phyloP scores from a whole-genome alignment of 2,797 vertebrate species.

The Leptodactylus fallax region DNA sequence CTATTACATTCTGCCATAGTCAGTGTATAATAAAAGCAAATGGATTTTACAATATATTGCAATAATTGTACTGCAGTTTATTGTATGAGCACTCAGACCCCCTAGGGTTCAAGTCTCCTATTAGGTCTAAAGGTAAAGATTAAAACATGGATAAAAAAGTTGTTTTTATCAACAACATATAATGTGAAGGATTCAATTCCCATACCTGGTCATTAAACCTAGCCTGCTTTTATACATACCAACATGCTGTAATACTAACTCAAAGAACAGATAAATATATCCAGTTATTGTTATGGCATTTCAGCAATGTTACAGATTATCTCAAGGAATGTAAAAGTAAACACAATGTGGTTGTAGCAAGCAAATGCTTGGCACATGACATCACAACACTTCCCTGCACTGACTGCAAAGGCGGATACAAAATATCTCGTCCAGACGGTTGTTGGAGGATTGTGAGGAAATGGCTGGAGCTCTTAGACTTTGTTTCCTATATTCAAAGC shows the following conservation, averaged over 20 bases:
- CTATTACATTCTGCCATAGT: no score
- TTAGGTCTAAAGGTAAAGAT: no score
- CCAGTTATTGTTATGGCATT: constrained; percentile 47
- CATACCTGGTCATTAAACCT: not conserved
- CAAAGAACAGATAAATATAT: constrained; percentile 2
- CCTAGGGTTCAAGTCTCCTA: no score
- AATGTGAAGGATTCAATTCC: not conserved
- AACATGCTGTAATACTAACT: constrained; percentile 14
- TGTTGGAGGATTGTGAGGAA: not conserved
- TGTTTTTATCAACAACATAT: no score
- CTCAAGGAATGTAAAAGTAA: constrained; percentile 45
- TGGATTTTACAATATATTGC: no score
- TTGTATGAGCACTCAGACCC: no score
- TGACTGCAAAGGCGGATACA: not conserved
- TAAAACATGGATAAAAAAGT: no score
- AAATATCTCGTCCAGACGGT: constrained; percentile 9
- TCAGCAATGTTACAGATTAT: constrained; percentile 39
- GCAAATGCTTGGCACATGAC: constrained; percentile 34
- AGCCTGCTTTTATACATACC: not conserved
- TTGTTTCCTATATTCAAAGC: not conserved
- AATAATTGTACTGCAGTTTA: no score
- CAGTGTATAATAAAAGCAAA: no score
- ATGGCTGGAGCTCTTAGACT: not conserved
- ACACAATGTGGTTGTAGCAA: constrained; percentile 28
- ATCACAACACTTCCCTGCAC: constrained; percentile 9